phyloP scores from a whole-genome alignment of 2,888 invertebrate species.

The Drosophila anomalata region DNA sequence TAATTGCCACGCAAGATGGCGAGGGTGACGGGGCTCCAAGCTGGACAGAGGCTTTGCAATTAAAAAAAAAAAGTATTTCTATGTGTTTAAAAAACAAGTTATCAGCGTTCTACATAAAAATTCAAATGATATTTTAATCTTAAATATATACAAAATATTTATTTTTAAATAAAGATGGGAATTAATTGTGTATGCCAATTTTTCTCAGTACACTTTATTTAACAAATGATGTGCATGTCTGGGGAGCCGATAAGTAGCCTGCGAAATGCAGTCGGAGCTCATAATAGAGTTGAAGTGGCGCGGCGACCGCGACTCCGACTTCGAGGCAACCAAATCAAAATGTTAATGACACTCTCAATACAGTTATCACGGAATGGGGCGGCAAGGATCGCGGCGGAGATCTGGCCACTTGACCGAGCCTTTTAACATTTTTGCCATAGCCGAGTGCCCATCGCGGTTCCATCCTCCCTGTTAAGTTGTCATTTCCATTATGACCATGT shows the following conservation, averaged over 20 bases:
- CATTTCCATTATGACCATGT: constrained; percentile 82
- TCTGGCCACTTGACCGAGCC: constrained; percentile 63
- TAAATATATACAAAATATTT: not conserved
- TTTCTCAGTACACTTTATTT: constrained; percentile 55
- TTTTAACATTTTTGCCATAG: constrained; percentile 66
- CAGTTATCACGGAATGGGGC: constrained; percentile 73
- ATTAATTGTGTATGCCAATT: not conserved
- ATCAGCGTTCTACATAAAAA: not conserved
- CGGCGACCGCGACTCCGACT: constrained; percentile 7
- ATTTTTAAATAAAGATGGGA: not conserved
- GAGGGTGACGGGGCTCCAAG: constrained; percentile 11
- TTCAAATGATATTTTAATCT: not conserved
- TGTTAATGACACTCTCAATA: constrained; percentile 84
- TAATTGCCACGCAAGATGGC: constrained; percentile 80
- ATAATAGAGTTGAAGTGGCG: constrained; percentile 54
- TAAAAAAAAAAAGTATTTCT: not conserved
- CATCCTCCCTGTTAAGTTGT: constrained; percentile 76
- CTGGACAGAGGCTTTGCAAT: constrained; percentile 29
- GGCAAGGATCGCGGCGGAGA: constrained; percentile 1
- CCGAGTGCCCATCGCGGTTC: constrained; percentile 15
- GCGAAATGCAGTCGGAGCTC: constrained; percentile 46
- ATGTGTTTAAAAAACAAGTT: not conserved
- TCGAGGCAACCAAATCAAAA: constrained; percentile 77
- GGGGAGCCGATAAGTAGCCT: constrained; percentile 61
- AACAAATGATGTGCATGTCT: constrained; percentile 78